phyloP scores from a whole-genome alignment of 2,797 vertebrate genomes.

The Coracias cyanogaster region DNA sequence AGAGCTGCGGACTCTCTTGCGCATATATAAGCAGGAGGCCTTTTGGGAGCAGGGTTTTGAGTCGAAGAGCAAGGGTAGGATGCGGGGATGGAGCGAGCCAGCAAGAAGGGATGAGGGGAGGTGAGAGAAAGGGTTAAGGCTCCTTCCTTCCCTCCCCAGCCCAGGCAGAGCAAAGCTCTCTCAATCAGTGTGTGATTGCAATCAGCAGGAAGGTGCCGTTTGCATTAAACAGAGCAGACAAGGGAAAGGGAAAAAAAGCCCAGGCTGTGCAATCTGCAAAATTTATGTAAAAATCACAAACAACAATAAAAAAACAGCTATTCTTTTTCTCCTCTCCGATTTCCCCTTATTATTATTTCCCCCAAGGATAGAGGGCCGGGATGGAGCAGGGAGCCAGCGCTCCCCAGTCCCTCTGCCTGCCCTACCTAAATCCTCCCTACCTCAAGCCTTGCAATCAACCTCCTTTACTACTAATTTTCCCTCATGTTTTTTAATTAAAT shows the following conservation, averaged over 20 bases:
- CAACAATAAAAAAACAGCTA: conserved; percentile 49
- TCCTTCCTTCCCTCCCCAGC: conserved; percentile 20
- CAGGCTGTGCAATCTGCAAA: conserved; percentile 72
- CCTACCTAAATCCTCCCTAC: not conserved
- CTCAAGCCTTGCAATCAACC: conserved; percentile 51
- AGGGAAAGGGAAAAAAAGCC: not conserved
- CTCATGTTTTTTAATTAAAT: conserved; percentile 82
- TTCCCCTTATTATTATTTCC: not conserved
- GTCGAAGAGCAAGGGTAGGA: not conserved
- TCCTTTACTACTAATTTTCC: conserved; percentile 75
- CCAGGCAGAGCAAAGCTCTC: conserved; percentile 53
- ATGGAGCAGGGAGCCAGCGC: not conserved
- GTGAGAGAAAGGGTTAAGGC: conserved; percentile 52
- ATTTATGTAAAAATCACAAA: conserved; percentile 71
- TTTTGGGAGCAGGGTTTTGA: not conserved
- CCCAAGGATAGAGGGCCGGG: not conserved
- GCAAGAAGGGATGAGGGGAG: not conserved
- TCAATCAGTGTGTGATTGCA: conserved; percentile 81
- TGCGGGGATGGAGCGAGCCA: not conserved
- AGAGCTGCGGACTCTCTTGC: rapidly evolving
- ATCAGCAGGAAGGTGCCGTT: conserved; percentile 73
- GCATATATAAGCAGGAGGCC: not conserved
- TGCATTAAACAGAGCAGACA: conserved; percentile 72
- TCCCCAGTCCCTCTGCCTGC: not conserved
- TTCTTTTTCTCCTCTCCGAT: not conserved